These are phyloP conservation scores for Dione juno DNA, from an alignment of 2,888 invertebrate species.

Conservation along the genomic window DNA sequence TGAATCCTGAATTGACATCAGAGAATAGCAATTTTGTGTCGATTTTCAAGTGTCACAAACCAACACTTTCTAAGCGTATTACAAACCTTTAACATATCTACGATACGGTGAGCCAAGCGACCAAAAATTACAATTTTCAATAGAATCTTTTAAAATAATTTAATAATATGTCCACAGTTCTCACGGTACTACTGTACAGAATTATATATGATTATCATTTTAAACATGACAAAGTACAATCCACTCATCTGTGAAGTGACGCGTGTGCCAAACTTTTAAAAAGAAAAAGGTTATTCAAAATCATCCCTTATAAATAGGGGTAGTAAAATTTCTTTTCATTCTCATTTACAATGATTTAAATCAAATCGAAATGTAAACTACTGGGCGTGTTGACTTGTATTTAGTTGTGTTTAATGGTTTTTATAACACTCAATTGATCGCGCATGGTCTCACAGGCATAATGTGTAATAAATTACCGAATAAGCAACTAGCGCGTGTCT, in stretches of 20 bases:
- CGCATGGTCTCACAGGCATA: conserved; percentile 63
- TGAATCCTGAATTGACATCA: too few species aligned
- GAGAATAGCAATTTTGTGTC: too few species aligned
- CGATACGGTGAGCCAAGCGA: neutral
- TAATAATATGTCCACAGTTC: conserved; percentile 23
- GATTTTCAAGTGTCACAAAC: too few species aligned
- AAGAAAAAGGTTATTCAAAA: neutral
- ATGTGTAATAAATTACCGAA: conserved; percentile 64
- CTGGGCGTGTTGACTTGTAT: conserved; percentile 68
- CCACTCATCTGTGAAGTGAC: conserved; percentile 75
- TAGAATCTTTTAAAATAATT: neutral
- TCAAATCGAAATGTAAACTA: conserved; percentile 72
- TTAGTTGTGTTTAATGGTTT: conserved; percentile 77
- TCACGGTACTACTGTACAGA: conserved; percentile 34
- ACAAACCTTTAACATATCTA: neutral
- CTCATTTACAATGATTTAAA: conserved; percentile 36
- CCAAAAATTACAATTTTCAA: neutral
- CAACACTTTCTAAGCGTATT: neutral
- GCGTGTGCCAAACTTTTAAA: conserved; percentile 55
- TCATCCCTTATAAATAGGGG: neutral
- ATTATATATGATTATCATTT: conserved; percentile 60
- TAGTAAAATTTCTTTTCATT: conserved; percentile 46
- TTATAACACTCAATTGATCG: conserved; percentile 79
- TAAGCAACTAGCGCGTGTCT: conserved; percentile 55
- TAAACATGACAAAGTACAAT: conserved; percentile 79